Evolutionary conservation across 1,140 invertebrate species (phyloP).

Genomic region (Scylla paramamosain): DNA sequence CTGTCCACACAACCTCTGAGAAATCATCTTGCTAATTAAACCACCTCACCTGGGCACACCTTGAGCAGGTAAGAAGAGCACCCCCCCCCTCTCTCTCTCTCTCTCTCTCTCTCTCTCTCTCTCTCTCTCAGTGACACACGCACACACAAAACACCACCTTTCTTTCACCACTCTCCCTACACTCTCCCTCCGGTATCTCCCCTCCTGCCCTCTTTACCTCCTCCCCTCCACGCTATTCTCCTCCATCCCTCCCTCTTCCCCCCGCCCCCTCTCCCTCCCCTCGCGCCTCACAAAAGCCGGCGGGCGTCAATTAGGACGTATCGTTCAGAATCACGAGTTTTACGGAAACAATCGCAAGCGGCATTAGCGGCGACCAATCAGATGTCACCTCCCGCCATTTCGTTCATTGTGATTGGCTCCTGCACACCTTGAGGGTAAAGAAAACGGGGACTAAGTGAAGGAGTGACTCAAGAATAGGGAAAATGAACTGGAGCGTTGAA

Average conservation of each 20-base stretch:
- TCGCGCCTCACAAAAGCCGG: not conserved
- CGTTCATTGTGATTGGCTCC: not conserved
- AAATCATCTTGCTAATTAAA: not conserved
- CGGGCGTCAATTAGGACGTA: not conserved
- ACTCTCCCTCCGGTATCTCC: not conserved
- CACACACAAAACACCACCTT: not conserved
- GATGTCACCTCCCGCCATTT: not conserved
- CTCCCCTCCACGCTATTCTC: not conserved
- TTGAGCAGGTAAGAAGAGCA: not conserved
- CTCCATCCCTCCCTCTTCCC: not conserved
- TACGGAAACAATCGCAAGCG: conserved; percentile 1
- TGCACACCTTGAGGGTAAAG: not conserved
- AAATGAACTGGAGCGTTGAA: not conserved
- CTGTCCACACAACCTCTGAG: not conserved
- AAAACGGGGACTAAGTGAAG: not conserved
- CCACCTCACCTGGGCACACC: too few species aligned
- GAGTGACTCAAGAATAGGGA: not conserved
- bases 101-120: conserved; percentile 54
- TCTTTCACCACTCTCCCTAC: not conserved
- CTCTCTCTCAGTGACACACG: not conserved
- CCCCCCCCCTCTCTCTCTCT: conserved; percentile 43
- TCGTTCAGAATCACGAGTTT: not conserved
- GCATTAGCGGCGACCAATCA: not conserved
- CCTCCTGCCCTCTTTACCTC: not conserved
- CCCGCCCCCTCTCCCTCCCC: not conserved